Evolutionary conservation across 2,113 vertebrate genomes (phyloP), one percentile per base, ranked within the genome.

Genomic region (Eretmodus cyanostictus): DNA sequence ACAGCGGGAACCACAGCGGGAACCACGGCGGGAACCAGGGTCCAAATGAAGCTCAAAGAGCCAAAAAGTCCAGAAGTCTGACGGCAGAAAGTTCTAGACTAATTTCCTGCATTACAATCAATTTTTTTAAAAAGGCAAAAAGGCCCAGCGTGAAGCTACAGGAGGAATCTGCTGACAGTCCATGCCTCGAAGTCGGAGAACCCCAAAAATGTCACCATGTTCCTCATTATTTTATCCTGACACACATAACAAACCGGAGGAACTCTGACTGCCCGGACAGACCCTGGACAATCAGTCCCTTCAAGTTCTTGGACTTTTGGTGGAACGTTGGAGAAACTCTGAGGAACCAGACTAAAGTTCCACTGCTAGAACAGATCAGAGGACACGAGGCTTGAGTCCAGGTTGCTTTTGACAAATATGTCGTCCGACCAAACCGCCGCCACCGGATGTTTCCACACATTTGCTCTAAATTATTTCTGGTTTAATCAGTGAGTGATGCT

Each of bases 401-500:
- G 71, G 4, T 16, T 76, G 42, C 40, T 47, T 47, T 42, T 47
- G 45, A 76, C 71, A 49, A 47, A 76, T 17, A 0, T 47, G 9
- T 29, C 1, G 4, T 19, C 40, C 1, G 1, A 49, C 71, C 2
- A 3, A 8, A 19, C 9, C 16, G 2, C 6, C 1, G 9, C 24
- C 24, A 29, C 24, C 40, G 2, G 42, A 76, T 38, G 61, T 76
- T 76, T 11, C 24, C 24, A 76, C 40, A 29, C 24, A 47, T 47
- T 47, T 29, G 4, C 14, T 47, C 40, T 73, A 10, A 73, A 45
- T 3, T 22, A 73, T 73, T 24, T 45, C 38, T 10, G 38, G 13
- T 4, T 45, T 24, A 42, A 29, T 76, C 9, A 47, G 40, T 11
- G 22, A 47, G 40, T 6, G 40, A 29, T 5, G 16, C 22, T 11